Base-by-base conservation (phyloP, 2,113 vertebrate species). In the Gavia stellata region DNA sequence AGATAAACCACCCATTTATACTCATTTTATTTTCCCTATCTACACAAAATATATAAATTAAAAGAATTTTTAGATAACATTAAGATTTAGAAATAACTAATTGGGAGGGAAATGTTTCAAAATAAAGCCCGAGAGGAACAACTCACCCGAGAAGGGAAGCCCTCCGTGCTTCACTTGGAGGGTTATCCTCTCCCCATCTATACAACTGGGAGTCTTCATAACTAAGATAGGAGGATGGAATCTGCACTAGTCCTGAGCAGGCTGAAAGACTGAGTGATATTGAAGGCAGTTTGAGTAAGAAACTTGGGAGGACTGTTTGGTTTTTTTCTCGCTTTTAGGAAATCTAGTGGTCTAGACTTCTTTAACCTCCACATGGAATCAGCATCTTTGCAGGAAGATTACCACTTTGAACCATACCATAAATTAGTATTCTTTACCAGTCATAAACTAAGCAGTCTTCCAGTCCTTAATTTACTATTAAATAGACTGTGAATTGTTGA, bases 301-400 rank as follows among this genome's bases (percentile, higher is more conserved):
- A 88, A 29, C 17, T 31, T 81, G 53, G 23, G 38, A 72, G 36
- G 79, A 24, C 26, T 44, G 38, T 14, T 19, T 24, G 3, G 0
- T 0, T 28, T 28, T 28, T 24, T 11, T 13, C 25, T 81, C 20
- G 9, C 7, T 88, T 58, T 18, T 12, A 47, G 61, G 38, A 59
- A 34, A 17, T 74, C 2, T 15, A 49, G 26, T 47, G 24, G 3
- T 42, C 19, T 38, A 15, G 21, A 19, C 38, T 62, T 40, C 6
- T 53, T 67, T 10, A 28, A 50, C 5, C 15, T 44, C 12, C 5
- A 0, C 5, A 0, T 42, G 0, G 2, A 45, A 49, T 42, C 44
- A n/a, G 24, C 14, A 9, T 47, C 34, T 58, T 83, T 52, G 55
- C 29, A 33, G 50, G 55, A 75, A 62, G 38, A 40, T 81, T 28